These are phyloP conservation scores for Gambusia holbrooki DNA, from an alignment of 2,113 vertebrate genomes.

Conservation along the genomic window DNA sequence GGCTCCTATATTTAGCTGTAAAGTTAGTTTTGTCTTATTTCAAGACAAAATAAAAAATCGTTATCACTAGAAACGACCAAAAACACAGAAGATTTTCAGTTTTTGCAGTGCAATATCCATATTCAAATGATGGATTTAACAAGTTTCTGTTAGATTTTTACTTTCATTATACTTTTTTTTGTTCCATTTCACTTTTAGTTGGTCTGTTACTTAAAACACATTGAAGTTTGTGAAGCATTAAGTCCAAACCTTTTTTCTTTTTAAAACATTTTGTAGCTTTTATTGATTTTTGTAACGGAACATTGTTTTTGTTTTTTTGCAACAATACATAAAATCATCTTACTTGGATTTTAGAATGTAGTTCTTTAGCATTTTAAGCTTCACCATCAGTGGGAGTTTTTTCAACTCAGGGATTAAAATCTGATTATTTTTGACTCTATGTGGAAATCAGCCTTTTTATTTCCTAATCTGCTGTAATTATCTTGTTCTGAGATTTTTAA, in stretches of 20 bases:
- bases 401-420: conserved; percentile 54
- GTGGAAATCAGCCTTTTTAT: not conserved
- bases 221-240: not conserved
- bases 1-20: no score
- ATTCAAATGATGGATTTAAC: no score
- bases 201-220: not conserved
- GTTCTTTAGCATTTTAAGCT: not conserved
- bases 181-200: no score
- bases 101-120: no score
- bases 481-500: not conserved
- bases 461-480: not conserved
- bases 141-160: no score
- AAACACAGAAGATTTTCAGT: no score
- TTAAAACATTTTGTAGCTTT: no score
- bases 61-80: no score
- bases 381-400: conserved; percentile 1
- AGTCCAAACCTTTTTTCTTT: not conserved
- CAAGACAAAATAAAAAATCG: no score
- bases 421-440: not conserved
- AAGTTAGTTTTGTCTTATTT: no score
- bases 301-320: not conserved
- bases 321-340: no score
- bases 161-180: no score
- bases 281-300: not conserved
- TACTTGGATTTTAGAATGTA: not conserved